phyloP scores from a whole-genome alignment of 2,797 vertebrate species.

The Pseudochirops cupreus region DNA sequence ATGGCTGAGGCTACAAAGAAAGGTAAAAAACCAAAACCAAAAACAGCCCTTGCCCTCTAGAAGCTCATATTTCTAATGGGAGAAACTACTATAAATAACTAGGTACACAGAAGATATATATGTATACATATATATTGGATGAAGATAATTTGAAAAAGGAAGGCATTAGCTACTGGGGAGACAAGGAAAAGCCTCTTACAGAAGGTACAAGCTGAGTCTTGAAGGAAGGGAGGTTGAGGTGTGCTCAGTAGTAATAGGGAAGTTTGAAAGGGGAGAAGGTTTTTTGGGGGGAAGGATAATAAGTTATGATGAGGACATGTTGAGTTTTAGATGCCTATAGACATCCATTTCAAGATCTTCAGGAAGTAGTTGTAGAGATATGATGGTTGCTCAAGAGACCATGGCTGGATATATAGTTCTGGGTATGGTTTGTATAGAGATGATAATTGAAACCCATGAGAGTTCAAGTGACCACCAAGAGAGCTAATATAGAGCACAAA shows the following conservation, averaged over 20 bases:
- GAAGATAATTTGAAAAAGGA: not conserved
- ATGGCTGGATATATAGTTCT: not conserved
- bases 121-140: not conserved
- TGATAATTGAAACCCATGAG: not conserved
- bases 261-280: not conserved
- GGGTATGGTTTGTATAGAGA: not conserved
- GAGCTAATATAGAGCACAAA: not conserved
- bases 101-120: not conserved
- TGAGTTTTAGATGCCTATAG: not conserved
- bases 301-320: not conserved
- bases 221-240: constrained; percentile 12
- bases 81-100: not conserved
- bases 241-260: not conserved
- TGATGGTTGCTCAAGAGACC: not conserved
- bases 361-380: not conserved
- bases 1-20: not conserved
- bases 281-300: not conserved
- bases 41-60: not conserved
- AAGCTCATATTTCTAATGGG: not conserved
- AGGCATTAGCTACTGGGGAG: not conserved
- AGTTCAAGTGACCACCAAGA: not conserved
- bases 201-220: not conserved
- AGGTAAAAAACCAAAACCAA: not conserved
- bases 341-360: not conserved
- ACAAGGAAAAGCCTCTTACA: not conserved